Conservation (phyloP, 1,140 invertebrate genomes). For the Panagrolaimus sp. region DNA sequence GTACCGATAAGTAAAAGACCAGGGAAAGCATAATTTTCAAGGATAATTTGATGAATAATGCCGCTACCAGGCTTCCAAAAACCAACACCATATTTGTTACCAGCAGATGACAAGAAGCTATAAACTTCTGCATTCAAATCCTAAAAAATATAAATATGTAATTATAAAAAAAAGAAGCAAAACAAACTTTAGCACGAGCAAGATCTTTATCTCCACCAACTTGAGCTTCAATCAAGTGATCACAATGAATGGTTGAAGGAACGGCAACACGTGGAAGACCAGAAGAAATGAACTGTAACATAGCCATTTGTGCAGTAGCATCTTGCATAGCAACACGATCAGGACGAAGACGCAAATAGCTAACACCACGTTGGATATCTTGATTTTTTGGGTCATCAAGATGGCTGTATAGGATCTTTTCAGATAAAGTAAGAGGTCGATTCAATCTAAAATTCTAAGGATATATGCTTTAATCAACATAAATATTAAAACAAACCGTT, state of each 20-base stretch:
- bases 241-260: conserved; percentile 97
- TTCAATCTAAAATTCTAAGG: conserved; percentile 66
- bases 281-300: conserved; percentile 97
- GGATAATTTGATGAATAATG: conserved; percentile 97
- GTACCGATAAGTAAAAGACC: conserved; percentile 91
- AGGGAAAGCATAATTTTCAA: conserved; percentile 98
- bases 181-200: conserved; percentile 71
- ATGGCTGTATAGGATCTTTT: conserved; percentile 96
- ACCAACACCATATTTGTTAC: conserved; percentile 95
- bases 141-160: conserved; percentile 54
- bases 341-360: conserved; percentile 84
- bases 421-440: conserved; percentile 86
- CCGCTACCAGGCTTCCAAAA: conserved; percentile 99
- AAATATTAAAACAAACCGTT: conserved; percentile 64
- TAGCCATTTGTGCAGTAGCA: conserved; percentile 99
- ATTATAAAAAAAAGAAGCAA: background rate
- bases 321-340: conserved; percentile 99
- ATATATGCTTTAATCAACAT: no score
- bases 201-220: conserved; percentile 82
- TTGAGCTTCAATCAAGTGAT: conserved; percentile 98
- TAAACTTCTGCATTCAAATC: conserved; percentile 94
- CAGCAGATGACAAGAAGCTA: conserved; percentile 83
- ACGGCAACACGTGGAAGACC: conserved; percentile 88
- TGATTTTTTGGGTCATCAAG: conserved; percentile 81
- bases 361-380: conserved; percentile 79